A percentile compares a stretch with the other conserved stretches of the same genome.
Conservation (phyloP, 2,888 invertebrate species). For the Zootermopsis nevadensis region DNA sequence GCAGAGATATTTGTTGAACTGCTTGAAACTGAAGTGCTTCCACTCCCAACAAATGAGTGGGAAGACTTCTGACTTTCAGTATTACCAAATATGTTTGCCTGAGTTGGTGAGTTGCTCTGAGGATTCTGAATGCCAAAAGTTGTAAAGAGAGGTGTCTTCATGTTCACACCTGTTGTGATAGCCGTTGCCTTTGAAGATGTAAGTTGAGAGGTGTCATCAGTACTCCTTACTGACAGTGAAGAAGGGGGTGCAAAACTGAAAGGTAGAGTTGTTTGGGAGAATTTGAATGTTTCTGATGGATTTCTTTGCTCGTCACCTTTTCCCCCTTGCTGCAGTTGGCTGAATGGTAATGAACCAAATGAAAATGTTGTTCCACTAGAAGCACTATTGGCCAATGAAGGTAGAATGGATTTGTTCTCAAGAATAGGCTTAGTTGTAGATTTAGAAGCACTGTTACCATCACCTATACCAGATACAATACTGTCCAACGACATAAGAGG, state of each 20-base stretch:
- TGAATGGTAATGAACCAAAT: not conserved
- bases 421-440: not conserved
- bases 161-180: not conserved
- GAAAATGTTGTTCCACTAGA: not conserved
- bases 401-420: not conserved
- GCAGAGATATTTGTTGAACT: conserved; percentile 44
- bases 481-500: conserved; percentile 60
- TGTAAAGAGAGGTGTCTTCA: not conserved
- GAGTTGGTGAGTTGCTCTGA: not conserved
- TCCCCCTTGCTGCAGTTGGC: conserved; percentile 8
- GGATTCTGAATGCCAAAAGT: conserved; percentile 7
- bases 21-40: not conserved
- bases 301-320: conserved; percentile 9
- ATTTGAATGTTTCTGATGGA: conserved; percentile 16
- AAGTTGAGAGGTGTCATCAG: not conserved
- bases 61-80: not conserved
- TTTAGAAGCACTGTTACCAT: not conserved
- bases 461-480: conserved; percentile 59
- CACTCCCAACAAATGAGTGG: not conserved
- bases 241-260: not conserved
- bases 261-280: not conserved
- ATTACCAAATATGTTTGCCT: conserved; percentile 18
- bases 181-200: not conserved
- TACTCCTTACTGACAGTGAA: not conserved
- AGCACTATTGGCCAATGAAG: not conserved